Conservation (phyloP, 2,888 invertebrate genomes). For the Mongoloraphidia duomilia region DNA sequence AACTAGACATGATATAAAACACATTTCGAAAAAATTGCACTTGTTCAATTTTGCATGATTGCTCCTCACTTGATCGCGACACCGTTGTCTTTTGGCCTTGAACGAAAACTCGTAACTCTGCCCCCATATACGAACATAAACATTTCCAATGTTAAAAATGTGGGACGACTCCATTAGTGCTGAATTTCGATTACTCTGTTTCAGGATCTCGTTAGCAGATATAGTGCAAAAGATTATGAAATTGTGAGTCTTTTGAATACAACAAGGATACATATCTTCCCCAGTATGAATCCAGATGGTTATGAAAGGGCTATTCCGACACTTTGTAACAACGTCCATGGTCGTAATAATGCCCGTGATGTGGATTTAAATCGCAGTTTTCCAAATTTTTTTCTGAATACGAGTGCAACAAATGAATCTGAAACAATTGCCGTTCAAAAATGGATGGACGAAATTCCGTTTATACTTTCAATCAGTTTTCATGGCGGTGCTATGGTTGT, state of each 20-base stretch:
- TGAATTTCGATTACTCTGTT: conserved; percentile 17
- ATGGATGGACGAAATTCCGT: conserved; percentile 41
- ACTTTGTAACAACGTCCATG: conserved; percentile 20
- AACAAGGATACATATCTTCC: conserved; percentile 56
- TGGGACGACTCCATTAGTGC: not conserved
- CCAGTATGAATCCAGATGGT: conserved; percentile 65
- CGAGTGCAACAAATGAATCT: conserved; percentile 30
- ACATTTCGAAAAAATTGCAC: no score
- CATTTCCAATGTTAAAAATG: no score
- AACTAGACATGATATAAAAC: no score
- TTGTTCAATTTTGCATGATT: no score
- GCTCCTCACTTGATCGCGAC: no score
- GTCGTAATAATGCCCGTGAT: conserved; percentile 21
- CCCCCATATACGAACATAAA: no score
- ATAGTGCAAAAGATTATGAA: conserved; percentile 28
- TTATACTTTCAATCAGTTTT: conserved; percentile 46
- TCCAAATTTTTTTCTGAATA: conserved; percentile 38
- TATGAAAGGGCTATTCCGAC: conserved; percentile 29
- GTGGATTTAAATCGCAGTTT: conserved; percentile 45
- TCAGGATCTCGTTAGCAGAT: conserved; percentile 34
- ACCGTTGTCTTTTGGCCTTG: no score
- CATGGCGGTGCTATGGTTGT: conserved; percentile 54
- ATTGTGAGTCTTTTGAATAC: conserved; percentile 45
- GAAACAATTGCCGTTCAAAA: conserved; percentile 43
- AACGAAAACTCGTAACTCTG: no score